These are phyloP conservation scores for Leptobrachium ailaonicum DNA, from an alignment of 2,113 vertebrate genomes.

Conservation along the genomic window DNA sequence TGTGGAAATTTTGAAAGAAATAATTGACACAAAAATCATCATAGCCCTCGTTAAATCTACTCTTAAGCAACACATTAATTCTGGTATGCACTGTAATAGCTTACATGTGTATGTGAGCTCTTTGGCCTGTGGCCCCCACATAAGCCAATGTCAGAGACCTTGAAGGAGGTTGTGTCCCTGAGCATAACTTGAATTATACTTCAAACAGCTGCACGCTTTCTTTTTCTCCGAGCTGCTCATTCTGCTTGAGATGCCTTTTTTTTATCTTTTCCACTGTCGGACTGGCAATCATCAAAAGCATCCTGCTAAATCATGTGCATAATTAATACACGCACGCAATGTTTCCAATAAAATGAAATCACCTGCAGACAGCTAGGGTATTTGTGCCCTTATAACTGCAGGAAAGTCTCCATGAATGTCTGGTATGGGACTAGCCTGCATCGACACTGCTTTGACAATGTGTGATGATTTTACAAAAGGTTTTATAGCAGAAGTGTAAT, in stretches of 20 bases:
- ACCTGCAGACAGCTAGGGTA: conserved; percentile 7
- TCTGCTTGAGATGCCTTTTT: conserved; percentile 27
- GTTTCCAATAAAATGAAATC: conserved; percentile 13
- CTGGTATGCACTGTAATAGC: no score
- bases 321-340: conserved; percentile 15
- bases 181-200: neutral
- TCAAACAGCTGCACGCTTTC: conserved; percentile 4
- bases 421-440: neutral
- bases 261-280: conserved; percentile 4
- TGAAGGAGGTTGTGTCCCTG: neutral
- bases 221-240: neutral
- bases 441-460: neutral
- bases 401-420: neutral
- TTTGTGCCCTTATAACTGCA: conserved; percentile 5
- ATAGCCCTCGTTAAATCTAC: no score
- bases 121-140: no score
- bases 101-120: no score
- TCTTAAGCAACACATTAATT: no score
- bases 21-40: no score
- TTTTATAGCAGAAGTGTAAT: conserved; percentile 14
- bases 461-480: conserved; percentile 17
- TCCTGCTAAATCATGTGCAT: conserved; percentile 28
- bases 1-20: no score
- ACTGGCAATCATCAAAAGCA: conserved; percentile 23
- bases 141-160: neutral